Percentiles rank a stretch among this genome's conserved stretches.
Conservation (phyloP, 2,888 invertebrate genomes). For the Lydus trimaculatus region DNA sequence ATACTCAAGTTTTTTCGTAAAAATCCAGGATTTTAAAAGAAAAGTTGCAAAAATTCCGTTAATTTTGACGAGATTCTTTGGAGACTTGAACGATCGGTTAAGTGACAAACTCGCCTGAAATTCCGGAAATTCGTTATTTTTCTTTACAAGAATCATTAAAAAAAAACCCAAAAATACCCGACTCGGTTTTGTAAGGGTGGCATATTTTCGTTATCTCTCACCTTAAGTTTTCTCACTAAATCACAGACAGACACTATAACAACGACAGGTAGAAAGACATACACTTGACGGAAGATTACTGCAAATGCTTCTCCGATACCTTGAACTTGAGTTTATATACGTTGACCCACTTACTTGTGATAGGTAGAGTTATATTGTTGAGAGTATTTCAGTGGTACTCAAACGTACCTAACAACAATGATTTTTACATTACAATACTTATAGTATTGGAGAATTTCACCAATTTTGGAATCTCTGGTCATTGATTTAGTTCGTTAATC, state of each 20-base stretch:
- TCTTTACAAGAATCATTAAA: no score
- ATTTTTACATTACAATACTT: neutral
- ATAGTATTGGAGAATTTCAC: neutral
- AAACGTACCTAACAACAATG: slow-evolving; percentile 15
- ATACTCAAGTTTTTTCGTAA: neutral
- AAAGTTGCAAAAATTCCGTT: neutral
- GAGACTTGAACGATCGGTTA: neutral
- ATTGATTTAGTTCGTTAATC: neutral
- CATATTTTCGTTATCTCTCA: slow-evolving; percentile 29
- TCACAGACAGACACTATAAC: slow-evolving; percentile 33
- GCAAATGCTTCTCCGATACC: slow-evolving; percentile 68
- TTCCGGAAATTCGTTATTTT: no score
- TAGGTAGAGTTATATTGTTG: slow-evolving; percentile 21
- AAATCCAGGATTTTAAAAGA: neutral
- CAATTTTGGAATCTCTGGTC: neutral
- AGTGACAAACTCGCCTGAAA: neutral
- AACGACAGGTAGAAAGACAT: slow-evolving; percentile 35
- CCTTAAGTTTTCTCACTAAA: slow-evolving; percentile 36
- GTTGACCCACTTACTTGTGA: slow-evolving; percentile 74
- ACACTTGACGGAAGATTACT: slow-evolving; percentile 49
- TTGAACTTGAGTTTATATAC: slow-evolving; percentile 86
- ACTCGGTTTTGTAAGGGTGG: neutral
- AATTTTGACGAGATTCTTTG: neutral
- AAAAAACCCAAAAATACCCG: neutral
- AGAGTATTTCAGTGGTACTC: slow-evolving; percentile 23